Conservation (phyloP, 2,888 invertebrate genomes). For the Bombylius major region DNA sequence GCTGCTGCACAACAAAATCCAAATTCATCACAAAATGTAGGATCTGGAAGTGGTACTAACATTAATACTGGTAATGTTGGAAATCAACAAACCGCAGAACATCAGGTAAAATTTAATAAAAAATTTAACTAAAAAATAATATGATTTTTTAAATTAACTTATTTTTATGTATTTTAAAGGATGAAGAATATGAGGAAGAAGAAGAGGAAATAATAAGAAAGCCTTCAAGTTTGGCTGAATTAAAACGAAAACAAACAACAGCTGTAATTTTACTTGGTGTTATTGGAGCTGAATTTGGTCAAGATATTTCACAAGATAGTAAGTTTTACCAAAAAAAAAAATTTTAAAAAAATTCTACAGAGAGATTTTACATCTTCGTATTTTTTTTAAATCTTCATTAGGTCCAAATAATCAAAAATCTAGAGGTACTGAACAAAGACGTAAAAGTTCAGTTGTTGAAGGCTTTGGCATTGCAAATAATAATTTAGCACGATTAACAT, state of each 20-base stretch:
- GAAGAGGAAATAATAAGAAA: conserved; percentile 75
- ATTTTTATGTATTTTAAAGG: conserved; percentile 35
- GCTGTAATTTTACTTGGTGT: conserved; percentile 94
- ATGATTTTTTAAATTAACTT: background rate
- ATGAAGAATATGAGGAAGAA: conserved; percentile 75
- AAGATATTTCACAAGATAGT: conserved; percentile 70
- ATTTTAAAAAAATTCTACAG: background rate
- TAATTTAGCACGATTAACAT: conserved; percentile 80
- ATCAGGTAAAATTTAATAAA: conserved; percentile 4
- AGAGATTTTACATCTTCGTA: background rate
- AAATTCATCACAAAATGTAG: conserved; percentile 26
- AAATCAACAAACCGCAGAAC: conserved; percentile 3
- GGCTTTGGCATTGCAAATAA: conserved; percentile 74
- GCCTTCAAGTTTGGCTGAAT: conserved; percentile 71
- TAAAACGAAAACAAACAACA: conserved; percentile 90
- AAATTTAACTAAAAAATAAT: too few species aligned
- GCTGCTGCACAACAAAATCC: conserved; percentile 49
- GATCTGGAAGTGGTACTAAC: background rate
- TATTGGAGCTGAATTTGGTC: conserved; percentile 96
- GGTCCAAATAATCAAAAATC: conserved; percentile 11
- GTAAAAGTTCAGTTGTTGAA: conserved; percentile 77
- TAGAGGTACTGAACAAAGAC: conserved; percentile 32
- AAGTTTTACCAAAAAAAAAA: background rate
- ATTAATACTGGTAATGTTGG: background rate
- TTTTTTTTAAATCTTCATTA: background rate